Conservation (phyloP, 2,113 vertebrate genomes). For the Sinocyclocheilus grahami region DNA sequence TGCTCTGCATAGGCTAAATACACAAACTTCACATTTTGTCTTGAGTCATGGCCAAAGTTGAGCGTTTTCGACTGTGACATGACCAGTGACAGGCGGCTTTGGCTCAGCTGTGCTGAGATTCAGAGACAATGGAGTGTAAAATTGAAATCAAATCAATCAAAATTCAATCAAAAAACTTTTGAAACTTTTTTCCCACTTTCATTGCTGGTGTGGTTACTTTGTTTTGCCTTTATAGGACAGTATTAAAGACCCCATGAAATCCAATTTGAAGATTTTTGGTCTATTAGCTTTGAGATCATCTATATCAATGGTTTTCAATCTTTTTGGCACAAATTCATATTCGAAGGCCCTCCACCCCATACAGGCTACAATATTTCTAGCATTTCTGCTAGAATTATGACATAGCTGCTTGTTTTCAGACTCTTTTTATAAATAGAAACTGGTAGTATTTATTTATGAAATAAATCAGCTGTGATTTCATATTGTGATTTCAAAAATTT, state of each 20-base stretch:
- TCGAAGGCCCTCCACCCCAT: not conserved
- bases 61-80: not conserved
- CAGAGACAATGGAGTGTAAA: constrained; percentile 7
- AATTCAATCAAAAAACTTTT: constrained; percentile 10
- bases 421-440: not conserved
- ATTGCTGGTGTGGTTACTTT: not conserved
- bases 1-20: not conserved
- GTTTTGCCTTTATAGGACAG: not conserved
- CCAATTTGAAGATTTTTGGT: not conserved
- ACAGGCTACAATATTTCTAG: too few species aligned
- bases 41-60: not conserved
- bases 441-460: not conserved
- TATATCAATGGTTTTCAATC: not conserved
- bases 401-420: not conserved
- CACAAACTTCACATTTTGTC: not conserved
- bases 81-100: not conserved
- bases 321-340: not conserved
- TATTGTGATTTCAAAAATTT: not conserved
- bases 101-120: constrained; percentile 16
- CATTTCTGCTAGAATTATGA: not conserved
- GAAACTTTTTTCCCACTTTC: not conserved
- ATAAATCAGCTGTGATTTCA: not conserved
- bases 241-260: not conserved
- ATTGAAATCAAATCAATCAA: constrained; percentile 17
- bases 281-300: not conserved